Conservation (phyloP, 2,888 invertebrate species). For the Nesidiocoris tenuis region DNA sequence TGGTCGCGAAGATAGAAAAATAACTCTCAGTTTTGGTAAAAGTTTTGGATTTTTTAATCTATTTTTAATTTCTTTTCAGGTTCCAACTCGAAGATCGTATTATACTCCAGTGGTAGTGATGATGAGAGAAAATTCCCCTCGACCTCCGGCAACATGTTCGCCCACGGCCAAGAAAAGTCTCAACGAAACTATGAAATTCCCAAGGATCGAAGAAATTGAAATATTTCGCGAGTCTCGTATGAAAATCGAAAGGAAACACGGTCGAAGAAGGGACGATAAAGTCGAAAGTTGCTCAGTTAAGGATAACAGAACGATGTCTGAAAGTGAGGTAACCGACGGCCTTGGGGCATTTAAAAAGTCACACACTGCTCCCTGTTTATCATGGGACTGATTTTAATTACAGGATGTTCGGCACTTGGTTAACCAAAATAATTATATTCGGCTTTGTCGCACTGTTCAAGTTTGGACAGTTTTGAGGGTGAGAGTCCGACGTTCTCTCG, state of each 20-base stretch:
- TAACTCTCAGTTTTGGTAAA: too few relatives aligned
- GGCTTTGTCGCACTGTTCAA: too few relatives aligned
- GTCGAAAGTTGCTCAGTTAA: slow-evolving; percentile 34
- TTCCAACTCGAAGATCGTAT: slow-evolving; percentile 2
- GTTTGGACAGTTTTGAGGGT: too few relatives aligned
- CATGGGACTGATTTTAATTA: slow-evolving; percentile 32
- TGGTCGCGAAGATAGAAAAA: too few relatives aligned
- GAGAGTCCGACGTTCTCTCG: too few relatives aligned
- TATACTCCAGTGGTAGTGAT: slow-evolving; percentile 5
- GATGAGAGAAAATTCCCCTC: not conserved
- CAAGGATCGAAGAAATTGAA: slow-evolving; percentile 49
- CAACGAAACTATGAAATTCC: slow-evolving; percentile 37
- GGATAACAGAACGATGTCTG: slow-evolving; percentile 18
- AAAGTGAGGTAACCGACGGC: not conserved
- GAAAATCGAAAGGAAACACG: slow-evolving; percentile 43
- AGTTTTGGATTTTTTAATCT: too few relatives aligned
- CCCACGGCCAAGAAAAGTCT: not conserved
- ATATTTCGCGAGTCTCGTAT: slow-evolving; percentile 49
- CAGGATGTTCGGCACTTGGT: too few relatives aligned
- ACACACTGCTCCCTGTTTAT: slow-evolving; percentile 46
- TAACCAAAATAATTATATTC: too few relatives aligned
- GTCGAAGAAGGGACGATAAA: slow-evolving; percentile 31
- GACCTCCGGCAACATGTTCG: not conserved
- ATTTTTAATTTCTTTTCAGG: slow-evolving; percentile 11
- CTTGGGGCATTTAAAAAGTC: slow-evolving; percentile 45